A percentile compares a stretch with the other conserved stretches of the same genome.
Conservation (phyloP, 2,888 invertebrate genomes). For the Gonocerus acuteangulatus region DNA sequence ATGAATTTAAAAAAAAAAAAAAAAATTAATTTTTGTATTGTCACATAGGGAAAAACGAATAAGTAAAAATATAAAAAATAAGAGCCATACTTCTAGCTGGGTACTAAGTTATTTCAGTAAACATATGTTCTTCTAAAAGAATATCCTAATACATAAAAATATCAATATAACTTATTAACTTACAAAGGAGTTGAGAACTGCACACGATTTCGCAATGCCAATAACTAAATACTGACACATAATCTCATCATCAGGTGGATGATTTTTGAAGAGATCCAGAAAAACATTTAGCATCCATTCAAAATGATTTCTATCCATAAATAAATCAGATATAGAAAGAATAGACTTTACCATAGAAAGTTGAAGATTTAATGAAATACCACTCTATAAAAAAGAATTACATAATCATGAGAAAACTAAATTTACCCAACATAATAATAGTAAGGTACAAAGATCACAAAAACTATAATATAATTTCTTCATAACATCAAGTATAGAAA, state of each 20-base stretch:
- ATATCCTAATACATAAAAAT: no score
- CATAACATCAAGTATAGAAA: no score
- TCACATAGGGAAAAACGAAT: no score
- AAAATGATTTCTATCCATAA: conserved; percentile 66
- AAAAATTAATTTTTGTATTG: no score
- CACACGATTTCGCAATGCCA: conserved; percentile 60
- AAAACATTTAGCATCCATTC: conserved; percentile 69
- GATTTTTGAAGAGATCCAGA: conserved; percentile 56
- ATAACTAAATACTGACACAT: conserved; percentile 62
- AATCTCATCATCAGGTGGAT: conserved; percentile 68
- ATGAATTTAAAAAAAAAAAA: no score
- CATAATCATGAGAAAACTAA: conserved; percentile 44
- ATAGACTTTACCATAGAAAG: conserved; percentile 56
- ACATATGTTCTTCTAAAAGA: no score
- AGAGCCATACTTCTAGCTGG: no score
- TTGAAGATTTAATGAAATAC: conserved; percentile 33
- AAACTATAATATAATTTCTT: no score
- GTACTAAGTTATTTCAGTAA: no score
- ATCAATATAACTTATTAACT: conserved; percentile 34
- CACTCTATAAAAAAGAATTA: conserved; percentile 31
- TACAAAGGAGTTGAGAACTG: conserved; percentile 53
- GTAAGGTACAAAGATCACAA: no score
- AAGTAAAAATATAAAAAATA: no score
- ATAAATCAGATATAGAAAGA: conserved; percentile 66
- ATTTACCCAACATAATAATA: neutral